A percentile compares a stretch with the other conserved stretches of the same genome.
These are phyloP conservation scores for Tachina grossa DNA, from an alignment of 2,888 invertebrate species.

Conservation along the genomic window DNA sequence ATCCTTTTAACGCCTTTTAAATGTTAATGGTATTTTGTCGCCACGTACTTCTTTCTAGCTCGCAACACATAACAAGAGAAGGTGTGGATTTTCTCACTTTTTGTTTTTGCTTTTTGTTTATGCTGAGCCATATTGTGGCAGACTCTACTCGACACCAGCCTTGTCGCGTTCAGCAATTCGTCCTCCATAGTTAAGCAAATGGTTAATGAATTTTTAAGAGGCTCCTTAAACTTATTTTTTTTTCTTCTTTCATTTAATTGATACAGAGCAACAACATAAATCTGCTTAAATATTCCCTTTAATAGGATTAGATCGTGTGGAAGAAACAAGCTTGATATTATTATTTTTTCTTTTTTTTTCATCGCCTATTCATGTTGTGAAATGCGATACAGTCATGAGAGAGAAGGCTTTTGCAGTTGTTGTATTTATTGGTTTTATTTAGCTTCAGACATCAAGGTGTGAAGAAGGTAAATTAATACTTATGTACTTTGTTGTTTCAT, in stretches of 20 bases:
- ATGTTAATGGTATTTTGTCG: conserved; percentile 69
- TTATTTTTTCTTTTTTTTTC: conserved; percentile 7
- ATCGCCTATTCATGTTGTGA: conserved; percentile 48
- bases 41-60: conserved; percentile 49
- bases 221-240: conserved; percentile 74
- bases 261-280: conserved; percentile 79
- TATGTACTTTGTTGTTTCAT: conserved; percentile 1
- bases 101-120: conserved; percentile 23
- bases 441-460: conserved; percentile 61
- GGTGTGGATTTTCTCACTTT: conserved; percentile 66
- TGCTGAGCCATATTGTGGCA: conserved; percentile 5
- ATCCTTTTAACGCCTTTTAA: conserved; percentile 64
- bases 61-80: conserved; percentile 30
- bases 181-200: conserved; percentile 79
- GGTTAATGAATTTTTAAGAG: conserved; percentile 83
- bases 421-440: conserved; percentile 19
- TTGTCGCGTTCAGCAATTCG: conserved; percentile 53
- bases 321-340: conserved; percentile 54
- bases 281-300: conserved; percentile 80
- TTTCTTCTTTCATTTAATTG: conserved; percentile 76
- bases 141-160: conserved; percentile 20
- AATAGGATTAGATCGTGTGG: conserved; percentile 77
- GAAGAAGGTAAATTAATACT: conserved; percentile 67
- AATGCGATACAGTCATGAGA: conserved; percentile 35
- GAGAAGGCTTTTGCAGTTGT: conserved; percentile 23